phyloP scores from a whole-genome alignment of 2,113 vertebrate species.

The Sphaerodactylus townsendi region DNA sequence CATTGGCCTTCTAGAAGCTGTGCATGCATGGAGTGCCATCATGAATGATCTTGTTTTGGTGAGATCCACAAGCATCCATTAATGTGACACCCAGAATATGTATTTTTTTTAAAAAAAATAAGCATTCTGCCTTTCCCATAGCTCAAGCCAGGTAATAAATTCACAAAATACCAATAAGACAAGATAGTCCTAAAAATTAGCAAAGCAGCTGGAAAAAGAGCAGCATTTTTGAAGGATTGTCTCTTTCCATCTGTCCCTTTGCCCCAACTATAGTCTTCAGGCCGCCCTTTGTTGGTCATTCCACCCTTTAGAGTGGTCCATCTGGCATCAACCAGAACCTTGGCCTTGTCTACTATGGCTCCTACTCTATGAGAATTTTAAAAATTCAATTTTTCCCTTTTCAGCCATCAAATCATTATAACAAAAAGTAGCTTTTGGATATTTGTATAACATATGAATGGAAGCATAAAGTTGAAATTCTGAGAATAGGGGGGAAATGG shows the following conservation, averaged over 20 bases:
- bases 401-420: background rate
- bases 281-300: no score
- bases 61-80: background rate
- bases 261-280: no score
- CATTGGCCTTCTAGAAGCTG: background rate
- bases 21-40: background rate
- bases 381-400: background rate
- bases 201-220: background rate
- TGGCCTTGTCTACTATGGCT: no score
- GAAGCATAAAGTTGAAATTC: constrained; percentile 5
- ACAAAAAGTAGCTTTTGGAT: background rate
- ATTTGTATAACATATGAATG: background rate
- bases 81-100: background rate
- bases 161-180: background rate
- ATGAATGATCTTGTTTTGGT: background rate
- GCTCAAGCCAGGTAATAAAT: background rate
- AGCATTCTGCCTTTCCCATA: background rate
- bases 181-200: background rate
- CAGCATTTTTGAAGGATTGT: no score
- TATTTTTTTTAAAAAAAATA: background rate
- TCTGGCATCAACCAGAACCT: no score
- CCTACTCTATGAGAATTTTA: no score
- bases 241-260: background rate
- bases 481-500: background rate
- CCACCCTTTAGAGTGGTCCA: no score